Percentiles rank a stretch among this genome's conserved stretches.
These are phyloP conservation scores for Casuarius casuarius DNA, from an alignment of 2,113 vertebrate species.

Conservation along the genomic window DNA sequence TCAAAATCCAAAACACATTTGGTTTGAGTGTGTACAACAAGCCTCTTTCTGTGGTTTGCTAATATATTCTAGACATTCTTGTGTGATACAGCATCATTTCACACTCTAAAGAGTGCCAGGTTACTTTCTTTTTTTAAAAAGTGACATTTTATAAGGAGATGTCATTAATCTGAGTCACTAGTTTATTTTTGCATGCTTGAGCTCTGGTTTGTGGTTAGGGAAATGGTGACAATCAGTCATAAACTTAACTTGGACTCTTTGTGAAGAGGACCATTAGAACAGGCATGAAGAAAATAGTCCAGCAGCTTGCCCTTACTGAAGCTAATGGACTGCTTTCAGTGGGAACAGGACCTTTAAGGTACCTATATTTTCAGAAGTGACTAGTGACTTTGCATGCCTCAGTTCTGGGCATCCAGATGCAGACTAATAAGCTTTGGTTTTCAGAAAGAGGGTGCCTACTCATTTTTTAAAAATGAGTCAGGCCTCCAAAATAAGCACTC, in stretches of 20 bases:
- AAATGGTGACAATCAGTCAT: slow-evolving; percentile 57
- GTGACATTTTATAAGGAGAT: slow-evolving; percentile 43
- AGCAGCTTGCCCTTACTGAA: neutral
- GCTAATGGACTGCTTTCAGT: slow-evolving; percentile 27
- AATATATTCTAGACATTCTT: slow-evolving; percentile 67
- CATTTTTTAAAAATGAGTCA: slow-evolving; percentile 54
- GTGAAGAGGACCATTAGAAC: slow-evolving; percentile 47
- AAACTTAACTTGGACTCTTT: slow-evolving; percentile 51
- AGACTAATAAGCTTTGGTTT: slow-evolving; percentile 38
- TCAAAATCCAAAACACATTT: slow-evolving; percentile 52
- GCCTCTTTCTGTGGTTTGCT: slow-evolving; percentile 59
- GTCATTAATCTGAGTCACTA: slow-evolving; percentile 52
- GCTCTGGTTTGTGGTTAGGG: slow-evolving; percentile 55
- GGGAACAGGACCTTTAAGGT: neutral
- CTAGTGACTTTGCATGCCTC: neutral
- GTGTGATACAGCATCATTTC: slow-evolving; percentile 55
- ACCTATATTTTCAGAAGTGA: neutral
- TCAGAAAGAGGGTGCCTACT: slow-evolving; percentile 31
- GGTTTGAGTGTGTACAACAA: slow-evolving; percentile 34
- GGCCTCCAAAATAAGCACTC: slow-evolving; percentile 33
- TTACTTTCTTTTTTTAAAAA: slow-evolving; percentile 68
- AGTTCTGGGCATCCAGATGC: neutral
- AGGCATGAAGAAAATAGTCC: slow-evolving; percentile 29
- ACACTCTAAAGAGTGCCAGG: slow-evolving; percentile 29
- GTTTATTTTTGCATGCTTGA: slow-evolving; percentile 53